Base-by-base conservation (phyloP, 2,888 invertebrate genomes). In the Clivina fossor region DNA sequence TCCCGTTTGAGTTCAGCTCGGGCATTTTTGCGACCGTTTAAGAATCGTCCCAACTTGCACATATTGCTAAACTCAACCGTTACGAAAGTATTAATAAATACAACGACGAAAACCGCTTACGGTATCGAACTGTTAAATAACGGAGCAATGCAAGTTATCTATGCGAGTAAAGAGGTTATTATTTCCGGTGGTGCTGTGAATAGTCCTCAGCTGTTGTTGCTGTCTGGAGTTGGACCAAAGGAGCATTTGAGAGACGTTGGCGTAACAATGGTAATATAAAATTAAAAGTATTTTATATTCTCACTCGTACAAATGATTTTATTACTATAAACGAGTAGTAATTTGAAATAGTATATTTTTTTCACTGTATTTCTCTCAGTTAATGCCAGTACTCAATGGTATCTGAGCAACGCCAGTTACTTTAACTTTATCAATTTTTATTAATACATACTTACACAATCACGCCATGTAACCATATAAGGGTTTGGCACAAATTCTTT, bases 161-260 rank as follows among this genome's bases (percentile, higher is more conserved):
- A 81, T 60, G 84, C 85, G 3, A 82, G 80, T 46, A 86, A 86
- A 65, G 87, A 88, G 69, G 82, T 88, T 43, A 71, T 88, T 60
- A 75, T 86, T 13, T 77, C 78, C 56, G 80, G 78, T 68, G 80
- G 97, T 1, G 90, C 97, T 8, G 90, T 98, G 1, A 96, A 93
- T 62, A 90, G 95, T 0, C 96, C 97, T 0, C 97, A 98, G 70
- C 77, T 98, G 40, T 81, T 98, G 9, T 80, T 96, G 66, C 80
- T 94, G 33, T 94, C 94, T 62, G 97, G 97, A 7, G 80, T 96
- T 8, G 93, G 93, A 0, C 89, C 89, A 22, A 80, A 80, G 1
- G 82, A 82, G 0, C 88, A 92, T 11, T 76, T 93, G 13, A 64
- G 79, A 57, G 61, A 64, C 16, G 74, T 78, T 1, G 77, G 87